Percentiles rank a stretch among this genome's conserved stretches.
Conservation (phyloP, 2,888 invertebrate species). For the Cyaniris semiargus region DNA sequence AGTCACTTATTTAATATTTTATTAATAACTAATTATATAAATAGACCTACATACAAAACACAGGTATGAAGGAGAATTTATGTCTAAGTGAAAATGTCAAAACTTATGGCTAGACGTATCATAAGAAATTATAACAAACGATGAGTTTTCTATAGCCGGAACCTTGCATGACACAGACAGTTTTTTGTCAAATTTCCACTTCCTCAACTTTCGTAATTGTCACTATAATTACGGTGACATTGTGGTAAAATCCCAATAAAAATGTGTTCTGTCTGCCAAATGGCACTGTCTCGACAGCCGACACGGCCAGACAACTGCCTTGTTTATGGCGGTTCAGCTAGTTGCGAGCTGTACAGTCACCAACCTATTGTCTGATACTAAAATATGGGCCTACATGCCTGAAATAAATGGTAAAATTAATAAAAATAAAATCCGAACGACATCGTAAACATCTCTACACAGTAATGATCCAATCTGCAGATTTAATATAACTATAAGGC, state of each 20-base stretch:
- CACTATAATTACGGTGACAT: not conserved
- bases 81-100: not conserved
- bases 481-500: too few species aligned
- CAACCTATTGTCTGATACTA: not conserved
- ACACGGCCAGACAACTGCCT: constrained; percentile 1
- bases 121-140: not conserved
- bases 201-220: not conserved
- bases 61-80: too few species aligned
- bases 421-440: not conserved
- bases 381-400: too few species aligned
- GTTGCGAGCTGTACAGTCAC: not conserved
- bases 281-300: constrained; percentile 9
- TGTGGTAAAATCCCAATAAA: not conserved
- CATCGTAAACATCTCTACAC: not conserved
- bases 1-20: too few species aligned
- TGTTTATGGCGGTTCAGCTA: not conserved
- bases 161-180: not conserved
- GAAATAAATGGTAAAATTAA: too few species aligned
- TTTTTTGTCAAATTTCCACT: not conserved
- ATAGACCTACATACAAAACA: too few species aligned
- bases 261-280: not conserved
- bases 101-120: not conserved
- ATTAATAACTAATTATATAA: too few species aligned
- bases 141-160: not conserved
- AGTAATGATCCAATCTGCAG: too few species aligned